Evolutionary conservation across 37 sponge, comb jelly and placozoan genomes (phyloP), one percentile per base, ranked within the genome.

Genomic region (Axinella damicornis): DNA sequence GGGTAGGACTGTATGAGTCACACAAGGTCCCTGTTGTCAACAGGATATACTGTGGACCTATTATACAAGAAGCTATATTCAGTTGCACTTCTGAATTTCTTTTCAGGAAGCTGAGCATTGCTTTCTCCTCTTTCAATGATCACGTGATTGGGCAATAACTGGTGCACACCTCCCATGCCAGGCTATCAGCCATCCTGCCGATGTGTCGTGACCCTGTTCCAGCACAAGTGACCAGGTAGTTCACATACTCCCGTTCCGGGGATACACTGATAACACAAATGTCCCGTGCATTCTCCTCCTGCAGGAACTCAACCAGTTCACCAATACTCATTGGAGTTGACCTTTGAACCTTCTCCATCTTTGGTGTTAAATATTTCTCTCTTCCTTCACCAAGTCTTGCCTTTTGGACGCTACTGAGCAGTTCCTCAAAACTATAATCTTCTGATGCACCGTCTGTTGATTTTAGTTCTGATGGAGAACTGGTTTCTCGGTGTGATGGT

Each of bases 251-350:
- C 40, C 22, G 39, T 32, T 88, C 80, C 0, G 80, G 73, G 32
- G 89, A 63, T 0, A 92, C 69, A 20, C 70, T 27, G 38, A 92
- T 87, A 38, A 88, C 92, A 71, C 89, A 87, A 0, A 92, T 62
- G 33, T 92, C 92, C 24, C 41, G 30, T 16, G 69, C 88, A 71
- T 85, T 91, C 57, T 87, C 66, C 31, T 78, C 80, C 59, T 79
- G 60, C 1, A 94, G 79, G 24, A 91, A 83, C 33, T 87, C 81
- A 2, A 93, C 94, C 20, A 89, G 58, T 40, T 93, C 94, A n/a
- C 78, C 79, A 73, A 93, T 88, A 19, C 54, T 74, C 82, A 89
- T 72, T 22, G 64, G 74, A 28, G 79, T 27, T 20, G 78, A 33
- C 21, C 89, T 74, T 16, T 24, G 28, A 24, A 30, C 4, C 68